Conservation (phyloP, 2,888 invertebrate genomes). For the Polymixis flavicincta region DNA sequence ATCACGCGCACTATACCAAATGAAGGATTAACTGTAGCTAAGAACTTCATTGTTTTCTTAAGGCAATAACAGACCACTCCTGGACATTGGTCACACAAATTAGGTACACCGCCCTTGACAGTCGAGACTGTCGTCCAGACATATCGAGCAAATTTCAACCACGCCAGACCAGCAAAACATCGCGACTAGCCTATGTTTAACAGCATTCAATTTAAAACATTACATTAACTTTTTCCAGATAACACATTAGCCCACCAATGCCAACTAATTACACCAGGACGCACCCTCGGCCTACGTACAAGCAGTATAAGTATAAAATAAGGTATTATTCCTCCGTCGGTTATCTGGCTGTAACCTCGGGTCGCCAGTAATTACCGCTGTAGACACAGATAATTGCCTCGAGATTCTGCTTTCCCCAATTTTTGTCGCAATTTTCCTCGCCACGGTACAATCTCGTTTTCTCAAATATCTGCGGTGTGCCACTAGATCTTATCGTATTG, state of each 20-base stretch:
- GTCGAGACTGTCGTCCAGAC: background rate
- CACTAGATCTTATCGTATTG: slow-evolving; percentile 44
- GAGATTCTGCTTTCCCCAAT: slow-evolving; percentile 73
- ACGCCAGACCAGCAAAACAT: background rate
- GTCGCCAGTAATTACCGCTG: slow-evolving; percentile 78
- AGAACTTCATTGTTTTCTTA: background rate
- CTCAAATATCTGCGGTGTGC: slow-evolving; percentile 39
- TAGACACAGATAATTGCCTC: slow-evolving; percentile 81
- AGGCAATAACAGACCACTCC: background rate
- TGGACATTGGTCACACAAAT: background rate
- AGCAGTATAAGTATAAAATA: slow-evolving; percentile 47
- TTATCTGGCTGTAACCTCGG: slow-evolving; percentile 76
- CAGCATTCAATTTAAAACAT: background rate
- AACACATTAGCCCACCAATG: slow-evolving; percentile 50
- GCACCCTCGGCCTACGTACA: slow-evolving; percentile 36
- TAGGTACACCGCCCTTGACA: background rate
- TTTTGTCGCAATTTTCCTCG: slow-evolving; percentile 71
- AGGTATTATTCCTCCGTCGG: slow-evolving; percentile 61
- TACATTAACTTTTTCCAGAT: slow-evolving; percentile 35
- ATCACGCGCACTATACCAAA: too few species aligned
- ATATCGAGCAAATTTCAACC: background rate
- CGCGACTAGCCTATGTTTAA: background rate
- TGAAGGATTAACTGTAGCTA: background rate
- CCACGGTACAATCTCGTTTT: slow-evolving; percentile 46
- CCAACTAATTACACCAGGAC: slow-evolving; percentile 55